Evolutionary conservation across 2,797 vertebrate species (phyloP).

Genomic region (Catharus ustulatus): DNA sequence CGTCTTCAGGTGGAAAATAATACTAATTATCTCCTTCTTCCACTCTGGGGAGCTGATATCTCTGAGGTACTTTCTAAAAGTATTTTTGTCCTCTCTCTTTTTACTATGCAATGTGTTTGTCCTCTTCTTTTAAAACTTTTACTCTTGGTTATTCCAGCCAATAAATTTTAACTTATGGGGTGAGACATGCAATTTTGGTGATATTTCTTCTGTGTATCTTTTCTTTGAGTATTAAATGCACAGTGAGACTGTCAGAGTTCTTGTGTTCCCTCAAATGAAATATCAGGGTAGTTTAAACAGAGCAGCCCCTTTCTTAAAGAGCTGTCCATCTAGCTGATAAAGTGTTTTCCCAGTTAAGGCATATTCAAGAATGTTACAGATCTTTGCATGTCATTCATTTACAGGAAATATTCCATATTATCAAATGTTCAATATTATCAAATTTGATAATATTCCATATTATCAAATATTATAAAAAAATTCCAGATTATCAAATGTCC

Average conservation of each 20-base stretch:
- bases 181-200: not conserved
- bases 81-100: not conserved
- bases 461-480: not conserved
- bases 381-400: not conserved
- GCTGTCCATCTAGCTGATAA: not conserved
- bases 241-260: not conserved
- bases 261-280: not conserved
- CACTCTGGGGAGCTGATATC: not conserved
- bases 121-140: not conserved
- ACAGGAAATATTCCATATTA: not conserved
- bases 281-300: not conserved
- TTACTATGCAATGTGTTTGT: not conserved
- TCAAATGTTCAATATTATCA: not conserved
- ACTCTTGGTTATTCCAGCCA: not conserved
- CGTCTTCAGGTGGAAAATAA: not conserved
- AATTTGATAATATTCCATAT: not conserved
- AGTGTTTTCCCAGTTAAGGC: not conserved
- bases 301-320: not conserved
- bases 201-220: not conserved
- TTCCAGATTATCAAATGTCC: accelerated
- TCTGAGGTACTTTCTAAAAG: not conserved
- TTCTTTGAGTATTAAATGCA: not conserved
- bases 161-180: not conserved
- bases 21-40: not conserved
- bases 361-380: not conserved